A percentile compares a stretch with the other conserved stretches of the same genome.
phyloP scores from a whole-genome alignment of 2,797 vertebrate species.

The Gallinago nigripennis region DNA sequence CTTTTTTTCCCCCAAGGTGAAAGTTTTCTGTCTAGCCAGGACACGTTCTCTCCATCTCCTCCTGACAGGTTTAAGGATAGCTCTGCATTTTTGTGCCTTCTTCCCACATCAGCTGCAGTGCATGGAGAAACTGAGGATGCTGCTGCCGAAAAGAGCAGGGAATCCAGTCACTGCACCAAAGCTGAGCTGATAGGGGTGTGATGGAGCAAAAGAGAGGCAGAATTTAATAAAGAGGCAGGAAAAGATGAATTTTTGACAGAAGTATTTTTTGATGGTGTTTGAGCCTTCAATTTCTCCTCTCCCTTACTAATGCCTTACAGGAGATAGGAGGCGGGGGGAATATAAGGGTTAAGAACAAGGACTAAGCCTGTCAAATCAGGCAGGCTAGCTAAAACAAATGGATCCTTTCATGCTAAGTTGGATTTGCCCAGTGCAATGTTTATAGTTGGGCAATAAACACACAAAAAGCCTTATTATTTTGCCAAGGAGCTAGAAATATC shows the following conservation, averaged over 20 bases:
- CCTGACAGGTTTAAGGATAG: background rate
- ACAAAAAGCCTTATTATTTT: slow-evolving; percentile 33
- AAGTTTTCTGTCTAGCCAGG: background rate
- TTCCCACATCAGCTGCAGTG: background rate
- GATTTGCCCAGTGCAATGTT: background rate
- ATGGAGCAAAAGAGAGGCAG: background rate
- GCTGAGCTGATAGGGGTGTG: background rate
- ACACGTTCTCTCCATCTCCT: background rate
- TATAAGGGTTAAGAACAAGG: slow-evolving; percentile 8
- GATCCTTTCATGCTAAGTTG: slow-evolving; percentile 16
- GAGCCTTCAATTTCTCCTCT: background rate
- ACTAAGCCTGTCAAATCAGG: background rate
- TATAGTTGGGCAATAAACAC: slow-evolving; percentile 22
- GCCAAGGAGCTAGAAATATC: slow-evolving; percentile 21
- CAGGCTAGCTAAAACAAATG: slow-evolving; percentile 13
- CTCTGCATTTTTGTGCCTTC: background rate
- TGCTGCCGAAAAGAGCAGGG: background rate
- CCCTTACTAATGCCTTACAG: background rate
- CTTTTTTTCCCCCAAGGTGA: background rate
- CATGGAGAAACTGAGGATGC: background rate
- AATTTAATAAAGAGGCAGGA: background rate
- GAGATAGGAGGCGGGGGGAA: background rate
- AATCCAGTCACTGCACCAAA: background rate
- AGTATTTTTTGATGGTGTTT: background rate
- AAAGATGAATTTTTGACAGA: background rate